Conservation (phyloP, 1,140 invertebrate species). For the Eupeodes corollae region DNA sequence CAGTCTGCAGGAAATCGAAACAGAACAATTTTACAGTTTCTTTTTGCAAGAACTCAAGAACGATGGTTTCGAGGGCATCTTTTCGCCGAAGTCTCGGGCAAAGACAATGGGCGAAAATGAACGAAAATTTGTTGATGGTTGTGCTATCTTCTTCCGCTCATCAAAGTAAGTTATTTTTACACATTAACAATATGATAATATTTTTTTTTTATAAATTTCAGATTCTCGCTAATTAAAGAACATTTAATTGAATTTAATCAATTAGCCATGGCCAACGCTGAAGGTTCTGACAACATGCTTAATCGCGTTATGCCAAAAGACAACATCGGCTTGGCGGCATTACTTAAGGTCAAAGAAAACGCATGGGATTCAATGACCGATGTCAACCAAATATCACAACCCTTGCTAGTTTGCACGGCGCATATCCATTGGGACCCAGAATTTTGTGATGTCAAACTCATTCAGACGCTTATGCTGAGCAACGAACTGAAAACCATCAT, state of each 20-base stretch:
- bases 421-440: slow-evolving; percentile 99
- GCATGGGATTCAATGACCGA: slow-evolving; percentile 83
- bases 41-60: slow-evolving; percentile 89
- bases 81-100: slow-evolving; percentile 94
- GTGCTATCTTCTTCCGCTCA: slow-evolving; percentile 93
- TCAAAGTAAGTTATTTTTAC: slow-evolving; percentile 88
- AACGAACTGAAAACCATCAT: slow-evolving; percentile 78
- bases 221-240: slow-evolving; percentile 89
- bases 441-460: slow-evolving; percentile 99
- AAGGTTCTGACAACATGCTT: slow-evolving; percentile 96
- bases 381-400: slow-evolving; percentile 63
- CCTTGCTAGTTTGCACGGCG: slow-evolving; percentile 89
- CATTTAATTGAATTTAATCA: slow-evolving; percentile 97
- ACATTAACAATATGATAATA: too few species aligned
- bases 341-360: slow-evolving; percentile 86
- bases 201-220: slow-evolving; percentile 37
- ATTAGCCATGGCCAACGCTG: slow-evolving; percentile 94
- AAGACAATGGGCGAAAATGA: slow-evolving; percentile 97
- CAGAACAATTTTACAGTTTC: slow-evolving; percentile 96
- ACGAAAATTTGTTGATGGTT: slow-evolving; percentile 96
- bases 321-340: slow-evolving; percentile 92
- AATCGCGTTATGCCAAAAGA: slow-evolving; percentile 99
- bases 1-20: slow-evolving; percentile 96
- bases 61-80: slow-evolving; percentile 95
- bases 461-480: slow-evolving; percentile 99